Evolutionary conservation across 1,140 invertebrate species (phyloP).

Genomic region (Drosophila bifasciata): DNA sequence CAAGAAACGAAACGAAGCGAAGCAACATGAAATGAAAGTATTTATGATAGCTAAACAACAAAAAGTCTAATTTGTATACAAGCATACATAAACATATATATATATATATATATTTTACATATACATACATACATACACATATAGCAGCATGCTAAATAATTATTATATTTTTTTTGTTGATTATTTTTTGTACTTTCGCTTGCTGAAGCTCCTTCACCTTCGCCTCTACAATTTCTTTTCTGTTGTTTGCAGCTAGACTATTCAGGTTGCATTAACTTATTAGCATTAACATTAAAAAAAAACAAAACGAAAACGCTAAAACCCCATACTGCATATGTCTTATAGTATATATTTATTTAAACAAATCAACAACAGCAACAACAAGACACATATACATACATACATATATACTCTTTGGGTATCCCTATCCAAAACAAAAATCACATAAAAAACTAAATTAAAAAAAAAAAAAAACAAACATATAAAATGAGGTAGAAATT

Average conservation of each 20-base stretch:
- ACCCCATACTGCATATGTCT: conserved; percentile 49
- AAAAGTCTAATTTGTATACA: conserved; percentile 66
- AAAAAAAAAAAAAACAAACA: conserved; percentile 14
- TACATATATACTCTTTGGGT: not conserved
- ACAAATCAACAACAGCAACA: conserved; percentile 27
- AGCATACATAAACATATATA: conserved; percentile 21
- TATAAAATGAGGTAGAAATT: conserved; percentile 41
- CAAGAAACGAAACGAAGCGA: conserved; percentile 37
- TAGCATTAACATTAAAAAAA: conserved; percentile 51
- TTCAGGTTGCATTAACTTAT: conserved; percentile 73
- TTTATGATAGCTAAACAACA: conserved; percentile 60
- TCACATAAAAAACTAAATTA: conserved; percentile 11
- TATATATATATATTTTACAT: conserved; percentile 48
- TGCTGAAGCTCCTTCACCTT: conserved; percentile 46
- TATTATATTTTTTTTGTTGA: conserved; percentile 38
- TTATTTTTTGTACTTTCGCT: conserved; percentile 29
- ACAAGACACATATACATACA: not conserved
- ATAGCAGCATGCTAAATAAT: conserved; percentile 32
- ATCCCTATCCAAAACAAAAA: too few species aligned
- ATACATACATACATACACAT: conserved; percentile 49
- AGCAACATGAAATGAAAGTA: conserved; percentile 43
- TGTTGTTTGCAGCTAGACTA: conserved; percentile 58
- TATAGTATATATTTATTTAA: conserved; percentile 67
- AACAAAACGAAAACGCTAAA: conserved; percentile 31
- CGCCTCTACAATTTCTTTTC: conserved; percentile 45